Evolutionary conservation across 2,888 invertebrate species (phyloP), one percentile per base, ranked within the genome.

Genomic region (Pammene aurita): DNA sequence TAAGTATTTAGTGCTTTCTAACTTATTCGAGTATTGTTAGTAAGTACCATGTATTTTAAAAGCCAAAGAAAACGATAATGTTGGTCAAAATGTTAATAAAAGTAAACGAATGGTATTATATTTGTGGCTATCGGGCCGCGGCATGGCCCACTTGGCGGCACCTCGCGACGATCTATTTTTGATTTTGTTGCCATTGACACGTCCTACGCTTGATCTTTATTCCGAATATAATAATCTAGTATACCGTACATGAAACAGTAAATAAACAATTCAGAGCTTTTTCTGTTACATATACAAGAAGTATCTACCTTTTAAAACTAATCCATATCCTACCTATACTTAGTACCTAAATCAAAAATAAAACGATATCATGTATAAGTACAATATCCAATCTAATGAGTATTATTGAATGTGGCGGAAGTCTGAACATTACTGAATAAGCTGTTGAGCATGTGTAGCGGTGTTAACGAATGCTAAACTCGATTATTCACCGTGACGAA

Each of bases 141-240:
- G 46, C 75, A 73, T 84, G 88, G 84, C 89, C 89, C 84, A 88
- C 85, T 89, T 87, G 82, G 84, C 82, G 82, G 79, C 76, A 80
- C 82, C 76, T 80, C 84, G 83, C 84, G 80, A 78, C 79, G 83
- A 69, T 80, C 87, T 89, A 89, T 86, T 88, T 88, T 77, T 81
- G 80, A 76, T 80, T 79, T 83, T 82, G 83, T 85, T 84, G 84
- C 85, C 88, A 87, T 84, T 86, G 84, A 81, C 85, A 78, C 78
- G 84, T 81, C 84, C 83, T 86, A 83, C 75, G 75, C 76, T 79
- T 78, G 72, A 66, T 48, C 41, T 44, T 14, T 61, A 16, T 63
- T 58, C 26, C 58, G 44, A 44, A 57, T 42, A 41, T 55, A 11
- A 10, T 2, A 26, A 26, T 26, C 26, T 26, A 4, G 26, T 26